These are phyloP conservation scores for Tamias sibiricus DNA, from an alignment of 2,113 vertebrate genomes.

Conservation along the genomic window DNA sequence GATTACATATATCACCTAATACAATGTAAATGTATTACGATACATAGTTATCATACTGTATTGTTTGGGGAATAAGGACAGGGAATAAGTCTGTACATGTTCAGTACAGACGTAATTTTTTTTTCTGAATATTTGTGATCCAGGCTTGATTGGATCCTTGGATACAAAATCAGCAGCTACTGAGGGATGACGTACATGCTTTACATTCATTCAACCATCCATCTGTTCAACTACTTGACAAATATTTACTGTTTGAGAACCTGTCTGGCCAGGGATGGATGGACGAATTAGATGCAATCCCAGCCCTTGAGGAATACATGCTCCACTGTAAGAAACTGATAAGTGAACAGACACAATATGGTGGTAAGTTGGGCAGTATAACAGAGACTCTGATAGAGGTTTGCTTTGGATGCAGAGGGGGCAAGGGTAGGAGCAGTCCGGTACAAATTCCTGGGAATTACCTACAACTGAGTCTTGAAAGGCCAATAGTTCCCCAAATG, in stretches of 20 bases:
- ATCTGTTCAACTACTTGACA: conserved; percentile 7
- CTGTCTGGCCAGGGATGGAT: not conserved
- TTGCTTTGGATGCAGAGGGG: not conserved
- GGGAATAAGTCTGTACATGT: not conserved
- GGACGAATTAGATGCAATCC: not conserved
- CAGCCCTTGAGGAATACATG: not conserved
- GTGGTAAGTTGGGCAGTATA: not conserved
- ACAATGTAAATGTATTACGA: not conserved
- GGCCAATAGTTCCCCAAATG: not conserved
- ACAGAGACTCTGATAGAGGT: not conserved
- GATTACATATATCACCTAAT: not conserved
- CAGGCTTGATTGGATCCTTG: not conserved
- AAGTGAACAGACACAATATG: not conserved
- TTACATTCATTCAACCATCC: not conserved
- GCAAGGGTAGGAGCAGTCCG: not conserved
- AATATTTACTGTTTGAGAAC: not conserved
- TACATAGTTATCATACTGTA: not conserved
- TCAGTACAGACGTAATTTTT: not conserved
- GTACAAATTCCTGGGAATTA: not conserved
- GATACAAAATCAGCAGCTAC: not conserved
- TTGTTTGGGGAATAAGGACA: not conserved
- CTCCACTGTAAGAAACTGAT: not conserved
- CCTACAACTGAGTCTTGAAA: not conserved
- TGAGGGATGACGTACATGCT: not conserved
- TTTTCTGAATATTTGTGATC: not conserved